Evolutionary conservation across 2,797 vertebrate species (phyloP), one percentile per base, ranked within the genome.

Genomic region (Margarornis squamiger): DNA sequence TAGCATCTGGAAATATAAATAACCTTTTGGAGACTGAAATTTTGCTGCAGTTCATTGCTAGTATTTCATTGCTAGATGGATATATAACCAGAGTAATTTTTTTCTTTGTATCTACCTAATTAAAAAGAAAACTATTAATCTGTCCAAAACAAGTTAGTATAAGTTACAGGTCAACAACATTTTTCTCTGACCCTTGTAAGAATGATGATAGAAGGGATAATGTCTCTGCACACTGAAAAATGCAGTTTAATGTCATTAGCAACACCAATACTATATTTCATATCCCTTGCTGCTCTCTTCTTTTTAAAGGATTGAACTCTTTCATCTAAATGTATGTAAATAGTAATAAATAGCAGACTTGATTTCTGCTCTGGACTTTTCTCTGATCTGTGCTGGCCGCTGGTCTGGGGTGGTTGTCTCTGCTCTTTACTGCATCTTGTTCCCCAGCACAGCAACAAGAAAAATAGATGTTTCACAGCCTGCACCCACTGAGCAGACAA

Each of bases 231-330:
- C 22, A 10, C 29, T 45, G 30, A 48, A 45, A 84, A 51, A 2
- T 9, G 14, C 15, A 80, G 12, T 59, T 73, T 29, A 30, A 55
- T 45, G 45, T 48, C 68, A 59, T 95, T 78, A 89, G 24, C 54
- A 94, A 46, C 68, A 86, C 14, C 49, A 79, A 32, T 5, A 61
- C 45, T 49, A 41, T 27, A 82, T 80, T 90, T 95, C 75, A 72
- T 30, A 72, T 51, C 49, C 22, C 38, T 87, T 0, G 0, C 30
- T 89, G 26, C 46, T 91, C 38, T 57, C 49, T 61, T 77, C 20
- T 70, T 54, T 93, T 93, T 84, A 49, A 96, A 91, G 45, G 61
- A 38, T 11, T 93, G 72, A 84, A 58, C 46, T 10, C 73, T 86
- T 84, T 88, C 62, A 82, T 87, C 71, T 76, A 34, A 71, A 80